Base-by-base conservation (phyloP, 1,140 invertebrate species). In the Heliconius hewitsoni region DNA sequence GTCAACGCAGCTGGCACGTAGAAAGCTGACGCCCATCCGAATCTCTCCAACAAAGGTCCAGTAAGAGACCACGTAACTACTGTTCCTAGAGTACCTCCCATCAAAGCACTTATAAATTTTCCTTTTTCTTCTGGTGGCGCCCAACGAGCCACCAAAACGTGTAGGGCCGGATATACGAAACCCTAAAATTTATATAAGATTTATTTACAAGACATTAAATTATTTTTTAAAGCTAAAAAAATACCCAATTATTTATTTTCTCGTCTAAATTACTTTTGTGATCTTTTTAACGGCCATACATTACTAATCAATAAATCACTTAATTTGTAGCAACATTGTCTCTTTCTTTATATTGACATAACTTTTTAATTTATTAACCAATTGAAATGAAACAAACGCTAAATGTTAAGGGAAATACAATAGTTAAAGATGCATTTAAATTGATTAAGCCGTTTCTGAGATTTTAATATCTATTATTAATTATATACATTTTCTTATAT, bases 1-100 rank as follows among this genome's bases (percentile, higher is more conserved):
- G 96, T 96, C 4, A 97, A 87, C 11, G 75, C 90, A n/a, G 86
- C 97, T 1, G 96, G 96, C 1, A 96, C 93, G 79, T 97, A 97
- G 89, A 97, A 98, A 6, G 97, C 96, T 84, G 96, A 96, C 39
- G 96, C 95, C 97, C 97, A 98, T 50, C 97, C 97, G 1, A 95
- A 95, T 37, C 91, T 92, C 70, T 95, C 95, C 52, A 96, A 96
- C 4, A 97, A 91, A 8, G 95, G 90, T 19, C 96, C 97, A 76
- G 97, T 96, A 0, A 98, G 85, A 0, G 96, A 95, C 95, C 97
- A 97, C 2, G 97, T 97, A 3, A 97, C 95, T 0, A 97, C 96
- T 1, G 97, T 97, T 55, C 97, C 97, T 50, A 98, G 95, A 1
- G 97, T 97, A 16, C 97, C 97, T 37, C 97, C 97, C 96, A 97